Conservation (phyloP, 2,797 vertebrate species). For the Manis javanica region DNA sequence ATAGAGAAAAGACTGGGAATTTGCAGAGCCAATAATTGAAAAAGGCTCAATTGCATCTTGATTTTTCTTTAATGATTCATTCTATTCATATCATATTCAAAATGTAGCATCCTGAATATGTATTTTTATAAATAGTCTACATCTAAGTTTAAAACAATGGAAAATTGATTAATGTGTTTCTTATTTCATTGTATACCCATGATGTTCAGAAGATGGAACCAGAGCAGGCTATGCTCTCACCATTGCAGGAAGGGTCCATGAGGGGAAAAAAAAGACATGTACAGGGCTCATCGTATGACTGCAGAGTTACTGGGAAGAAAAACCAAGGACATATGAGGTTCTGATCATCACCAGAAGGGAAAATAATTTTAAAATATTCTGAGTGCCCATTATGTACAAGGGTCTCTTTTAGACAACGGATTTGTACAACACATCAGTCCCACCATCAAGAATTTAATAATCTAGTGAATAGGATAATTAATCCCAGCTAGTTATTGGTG, state of each 20-base stretch:
- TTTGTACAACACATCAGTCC: neutral
- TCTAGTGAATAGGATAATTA: neutral
- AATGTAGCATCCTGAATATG: neutral
- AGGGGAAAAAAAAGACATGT: too few species aligned
- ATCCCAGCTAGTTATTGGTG: neutral
- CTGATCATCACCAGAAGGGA: neutral
- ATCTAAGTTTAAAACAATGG: neutral
- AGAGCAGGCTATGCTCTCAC: neutral
- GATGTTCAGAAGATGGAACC: neutral
- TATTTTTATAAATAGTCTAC: neutral
- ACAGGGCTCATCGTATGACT: neutral
- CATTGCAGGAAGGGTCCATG: neutral
- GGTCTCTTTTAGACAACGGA: neutral
- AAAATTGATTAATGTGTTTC: neutral
- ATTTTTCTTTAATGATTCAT: conserved; percentile 30
- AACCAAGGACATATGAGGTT: neutral
- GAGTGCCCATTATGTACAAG: neutral
- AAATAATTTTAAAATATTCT: conserved; percentile 16
- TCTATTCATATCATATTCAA: neutral
- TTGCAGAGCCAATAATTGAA: neutral
- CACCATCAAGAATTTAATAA: neutral
- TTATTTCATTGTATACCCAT: neutral
- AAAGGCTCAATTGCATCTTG: neutral
- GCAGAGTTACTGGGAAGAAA: neutral
- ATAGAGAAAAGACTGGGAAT: neutral